Percentiles rank a stretch among this genome's conserved stretches.
phyloP scores from a whole-genome alignment of 2,888 invertebrate genomes.

The Trachelus iudaicus region DNA sequence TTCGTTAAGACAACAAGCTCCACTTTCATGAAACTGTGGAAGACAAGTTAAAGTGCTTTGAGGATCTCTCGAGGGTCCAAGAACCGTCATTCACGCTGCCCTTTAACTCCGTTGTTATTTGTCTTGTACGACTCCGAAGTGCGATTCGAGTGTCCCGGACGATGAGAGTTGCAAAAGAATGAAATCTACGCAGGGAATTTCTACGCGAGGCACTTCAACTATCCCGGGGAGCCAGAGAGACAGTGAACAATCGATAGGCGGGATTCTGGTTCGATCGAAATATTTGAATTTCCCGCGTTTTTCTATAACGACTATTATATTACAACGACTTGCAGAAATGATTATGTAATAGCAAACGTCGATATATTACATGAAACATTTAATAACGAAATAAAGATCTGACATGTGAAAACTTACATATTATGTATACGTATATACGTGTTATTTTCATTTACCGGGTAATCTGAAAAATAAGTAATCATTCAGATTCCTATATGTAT shows the following conservation, averaged over 20 bases:
- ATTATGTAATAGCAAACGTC: neutral
- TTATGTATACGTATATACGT: neutral
- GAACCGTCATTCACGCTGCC: neutral
- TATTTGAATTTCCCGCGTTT: neutral
- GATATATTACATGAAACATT: neutral
- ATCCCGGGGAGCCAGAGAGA: conserved; percentile 31
- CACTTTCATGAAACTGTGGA: neutral
- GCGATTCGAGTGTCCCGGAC: neutral
- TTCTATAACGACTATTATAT: neutral
- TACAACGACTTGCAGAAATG: neutral
- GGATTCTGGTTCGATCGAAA: neutral
- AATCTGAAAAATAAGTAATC: neutral
- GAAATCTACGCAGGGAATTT: neutral
- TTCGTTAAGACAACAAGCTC: neutral
- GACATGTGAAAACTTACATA: neutral
- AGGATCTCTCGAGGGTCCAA: neutral
- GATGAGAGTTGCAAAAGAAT: neutral
- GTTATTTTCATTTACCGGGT: neutral
- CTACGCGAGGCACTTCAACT: conserved; percentile 2
- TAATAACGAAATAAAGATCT: neutral
- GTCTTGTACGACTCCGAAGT: neutral
- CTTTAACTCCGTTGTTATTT: neutral
- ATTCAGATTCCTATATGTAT: neutral
- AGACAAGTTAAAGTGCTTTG: neutral
- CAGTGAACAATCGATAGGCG: conserved; percentile 1